phyloP scores from a whole-genome alignment of 2,888 invertebrate genomes.

The Nephrocerus scutellatus region DNA sequence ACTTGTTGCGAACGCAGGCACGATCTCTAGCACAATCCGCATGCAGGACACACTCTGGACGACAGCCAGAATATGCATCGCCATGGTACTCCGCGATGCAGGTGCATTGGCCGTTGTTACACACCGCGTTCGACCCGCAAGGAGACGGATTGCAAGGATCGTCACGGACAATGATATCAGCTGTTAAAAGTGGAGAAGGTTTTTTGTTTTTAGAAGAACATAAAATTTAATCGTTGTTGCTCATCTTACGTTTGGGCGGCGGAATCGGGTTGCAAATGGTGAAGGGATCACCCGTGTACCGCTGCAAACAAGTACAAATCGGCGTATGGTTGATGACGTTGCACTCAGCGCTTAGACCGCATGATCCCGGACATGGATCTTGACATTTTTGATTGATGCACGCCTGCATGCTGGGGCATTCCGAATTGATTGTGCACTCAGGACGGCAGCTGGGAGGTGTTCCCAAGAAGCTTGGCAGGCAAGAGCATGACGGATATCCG shows the following conservation, averaged over 20 bases:
- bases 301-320: slow-evolving; percentile 57
- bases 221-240: not conserved
- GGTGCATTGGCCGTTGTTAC: slow-evolving; percentile 59
- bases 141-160: slow-evolving; percentile 65
- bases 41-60: slow-evolving; percentile 65
- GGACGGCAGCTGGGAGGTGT: slow-evolving; percentile 68
- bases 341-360: slow-evolving; percentile 58
- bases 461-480: slow-evolving; percentile 64
- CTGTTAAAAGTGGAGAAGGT: too few species aligned
- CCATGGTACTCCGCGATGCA: slow-evolving; percentile 62
- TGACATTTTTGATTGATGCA: slow-evolving; percentile 69
- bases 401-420: slow-evolving; percentile 61
- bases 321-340: slow-evolving; percentile 63
- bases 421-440: slow-evolving; percentile 68
- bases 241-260: slow-evolving; percentile 41
- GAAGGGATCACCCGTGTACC: slow-evolving; percentile 60
- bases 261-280: slow-evolving; percentile 51
- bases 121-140: slow-evolving; percentile 66
- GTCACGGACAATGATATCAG: slow-evolving; percentile 30
- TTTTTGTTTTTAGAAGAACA: too few species aligned
- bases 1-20: slow-evolving; percentile 65
- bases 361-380: slow-evolving; percentile 62
- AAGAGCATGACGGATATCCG: slow-evolving; percentile 56
- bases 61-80: slow-evolving; percentile 61
- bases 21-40: slow-evolving; percentile 60